These are phyloP conservation scores for Trichacis sp. DNA, from an alignment of 2,888 invertebrate species.

Conservation along the genomic window DNA sequence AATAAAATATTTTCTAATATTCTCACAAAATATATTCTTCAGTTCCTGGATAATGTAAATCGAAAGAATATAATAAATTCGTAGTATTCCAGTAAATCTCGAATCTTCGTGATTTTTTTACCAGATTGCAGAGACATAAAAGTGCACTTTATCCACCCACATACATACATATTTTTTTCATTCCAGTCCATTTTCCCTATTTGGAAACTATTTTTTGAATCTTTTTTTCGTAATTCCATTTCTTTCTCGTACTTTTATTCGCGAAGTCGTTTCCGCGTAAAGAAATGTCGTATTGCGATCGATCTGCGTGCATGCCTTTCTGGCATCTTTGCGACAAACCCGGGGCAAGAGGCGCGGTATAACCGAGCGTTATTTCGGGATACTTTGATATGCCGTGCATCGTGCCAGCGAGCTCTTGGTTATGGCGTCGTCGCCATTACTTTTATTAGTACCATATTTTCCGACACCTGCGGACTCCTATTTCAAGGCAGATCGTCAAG, in stretches of 20 bases:
- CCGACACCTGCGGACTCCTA: slow-evolving; percentile 34
- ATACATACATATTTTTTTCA: no score
- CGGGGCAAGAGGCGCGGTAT: slow-evolving; percentile 7
- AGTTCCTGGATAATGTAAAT: no score
- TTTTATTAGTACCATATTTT: slow-evolving; percentile 35
- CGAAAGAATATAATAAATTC: no score
- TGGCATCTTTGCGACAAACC: slow-evolving; percentile 4
- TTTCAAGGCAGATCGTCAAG: slow-evolving; percentile 34
- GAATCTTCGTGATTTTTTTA: no score
- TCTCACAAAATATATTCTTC: no score
- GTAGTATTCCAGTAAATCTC: no score
- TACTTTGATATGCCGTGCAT: slow-evolving; percentile 31
- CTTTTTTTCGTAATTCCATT: no score
- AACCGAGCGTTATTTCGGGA: slow-evolving; percentile 24
- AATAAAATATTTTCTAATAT: no score
- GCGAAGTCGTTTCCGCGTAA: background rate
- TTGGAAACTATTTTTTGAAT: no score
- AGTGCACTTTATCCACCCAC: no score
- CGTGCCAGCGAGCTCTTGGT: slow-evolving; percentile 6
- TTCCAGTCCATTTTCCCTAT: no score
- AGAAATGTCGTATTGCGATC: slow-evolving; percentile 23
- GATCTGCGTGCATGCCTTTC: slow-evolving; percentile 13
- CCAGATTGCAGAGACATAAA: no score
- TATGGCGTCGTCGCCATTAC: slow-evolving; percentile 35
- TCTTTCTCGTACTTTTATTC: background rate